Evolutionary conservation across 2,888 invertebrate genomes (phyloP).

Genomic region (Melolontha melolontha): DNA sequence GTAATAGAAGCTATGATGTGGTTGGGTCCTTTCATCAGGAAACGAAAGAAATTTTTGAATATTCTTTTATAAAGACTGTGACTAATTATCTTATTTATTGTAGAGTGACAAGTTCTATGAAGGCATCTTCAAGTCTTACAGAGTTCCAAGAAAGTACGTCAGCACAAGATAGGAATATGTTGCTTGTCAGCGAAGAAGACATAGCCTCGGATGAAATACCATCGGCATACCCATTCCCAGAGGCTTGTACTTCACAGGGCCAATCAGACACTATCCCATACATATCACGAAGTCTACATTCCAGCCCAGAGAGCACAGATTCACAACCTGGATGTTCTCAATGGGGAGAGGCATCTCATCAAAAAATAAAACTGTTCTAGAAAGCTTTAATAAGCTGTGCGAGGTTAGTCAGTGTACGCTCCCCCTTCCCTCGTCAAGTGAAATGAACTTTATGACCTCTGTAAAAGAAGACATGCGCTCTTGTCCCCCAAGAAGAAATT

Average conservation of each 20-base stretch:
- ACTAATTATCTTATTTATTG: too few relatives aligned
- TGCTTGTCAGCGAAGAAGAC: too few relatives aligned
- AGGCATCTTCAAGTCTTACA: background rate
- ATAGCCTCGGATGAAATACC: too few relatives aligned
- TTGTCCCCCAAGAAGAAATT: background rate
- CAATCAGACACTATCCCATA: background rate
- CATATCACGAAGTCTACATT: background rate
- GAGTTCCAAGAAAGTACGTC: background rate
- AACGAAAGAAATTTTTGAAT: background rate
- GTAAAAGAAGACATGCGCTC: conserved; percentile 5
- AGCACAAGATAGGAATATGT: background rate
- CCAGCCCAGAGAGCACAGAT: background rate
- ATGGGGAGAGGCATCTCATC: too few relatives aligned
- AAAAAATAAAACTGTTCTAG: background rate
- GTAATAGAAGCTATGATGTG: too few relatives aligned
- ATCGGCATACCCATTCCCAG: too few relatives aligned
- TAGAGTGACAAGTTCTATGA: too few relatives aligned
- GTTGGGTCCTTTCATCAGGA: conserved; percentile 6
- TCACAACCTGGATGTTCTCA: too few relatives aligned
- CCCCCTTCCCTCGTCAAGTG: conserved; percentile 4
- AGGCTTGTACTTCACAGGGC: too few relatives aligned
- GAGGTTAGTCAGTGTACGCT: background rate
- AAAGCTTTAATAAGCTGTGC: conserved; percentile 10
- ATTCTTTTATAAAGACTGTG: too few relatives aligned
- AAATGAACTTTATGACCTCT: conserved; percentile 3